Percentiles rank a stretch among this genome's conserved stretches.
Conservation (phyloP, 2,888 invertebrate genomes). For the Euspilapteryx auroguttella region DNA sequence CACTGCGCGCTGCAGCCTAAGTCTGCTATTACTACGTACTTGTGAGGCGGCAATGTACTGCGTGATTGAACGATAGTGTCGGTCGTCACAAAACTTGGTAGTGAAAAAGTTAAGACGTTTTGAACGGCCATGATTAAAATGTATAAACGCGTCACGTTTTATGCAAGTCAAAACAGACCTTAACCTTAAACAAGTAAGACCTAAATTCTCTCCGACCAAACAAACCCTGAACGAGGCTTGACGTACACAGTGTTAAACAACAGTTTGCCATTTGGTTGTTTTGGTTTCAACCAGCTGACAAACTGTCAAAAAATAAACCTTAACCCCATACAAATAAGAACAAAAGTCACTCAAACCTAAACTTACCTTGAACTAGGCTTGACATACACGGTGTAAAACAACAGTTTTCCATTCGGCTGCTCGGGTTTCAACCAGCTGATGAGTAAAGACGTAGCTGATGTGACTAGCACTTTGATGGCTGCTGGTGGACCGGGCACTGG, state of each 20-base stretch:
- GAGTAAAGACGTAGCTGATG: slow-evolving; percentile 78
- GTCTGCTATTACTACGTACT: slow-evolving; percentile 14
- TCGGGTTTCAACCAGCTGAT: slow-evolving; percentile 83
- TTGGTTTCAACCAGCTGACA: neutral
- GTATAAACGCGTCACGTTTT: too few relatives aligned
- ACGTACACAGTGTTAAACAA: too few relatives aligned
- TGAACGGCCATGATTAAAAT: too few relatives aligned
- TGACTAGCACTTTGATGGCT: slow-evolving; percentile 78
- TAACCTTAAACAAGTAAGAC: too few relatives aligned
- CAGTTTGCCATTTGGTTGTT: too few relatives aligned
- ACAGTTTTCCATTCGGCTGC: slow-evolving; percentile 78
- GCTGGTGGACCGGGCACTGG: slow-evolving; percentile 82
- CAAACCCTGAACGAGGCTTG: too few relatives aligned
- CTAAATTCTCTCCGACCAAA: too few relatives aligned
- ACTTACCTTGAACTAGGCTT: slow-evolving; percentile 45
- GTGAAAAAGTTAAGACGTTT: too few relatives aligned
- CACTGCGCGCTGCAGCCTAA: slow-evolving; percentile 25
- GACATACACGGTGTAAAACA: slow-evolving; percentile 78
- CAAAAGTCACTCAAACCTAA: neutral
- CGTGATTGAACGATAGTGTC: slow-evolving; percentile 1
- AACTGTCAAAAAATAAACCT: neutral
- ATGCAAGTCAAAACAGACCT: too few relatives aligned
- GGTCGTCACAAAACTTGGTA: neutral
- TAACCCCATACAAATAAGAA: neutral
- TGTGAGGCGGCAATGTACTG: slow-evolving; percentile 14